Evolutionary conservation across 1,140 invertebrate genomes (phyloP).

Genomic region (Cotesia chilonis): DNA sequence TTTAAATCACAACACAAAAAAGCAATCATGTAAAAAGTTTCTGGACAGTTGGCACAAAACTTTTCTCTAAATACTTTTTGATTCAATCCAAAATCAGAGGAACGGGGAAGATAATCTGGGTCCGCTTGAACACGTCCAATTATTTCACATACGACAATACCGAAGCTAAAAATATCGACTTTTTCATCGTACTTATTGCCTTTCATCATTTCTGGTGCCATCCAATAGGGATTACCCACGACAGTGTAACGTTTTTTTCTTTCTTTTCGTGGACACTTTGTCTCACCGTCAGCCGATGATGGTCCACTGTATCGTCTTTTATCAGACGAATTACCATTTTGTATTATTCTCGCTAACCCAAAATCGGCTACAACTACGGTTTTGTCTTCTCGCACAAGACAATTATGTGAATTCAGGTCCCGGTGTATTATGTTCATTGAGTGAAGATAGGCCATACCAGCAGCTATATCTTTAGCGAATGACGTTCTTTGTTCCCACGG

Average conservation of each 20-base stretch:
- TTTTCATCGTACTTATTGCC: slow-evolving; percentile 96
- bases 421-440: slow-evolving; percentile 94
- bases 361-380: slow-evolving; percentile 95
- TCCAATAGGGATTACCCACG: slow-evolving; percentile 97
- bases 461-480: slow-evolving; percentile 90
- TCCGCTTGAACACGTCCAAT: slow-evolving; percentile 93
- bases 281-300: slow-evolving; percentile 49
- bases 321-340: slow-evolving; percentile 59
- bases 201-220: slow-evolving; percentile 98
- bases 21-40: slow-evolving; percentile 86
- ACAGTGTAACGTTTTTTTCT: slow-evolving; percentile 79
- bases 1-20: slow-evolving; percentile 89
- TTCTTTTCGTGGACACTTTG: slow-evolving; percentile 64
- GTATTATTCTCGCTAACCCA: slow-evolving; percentile 88
- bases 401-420: slow-evolving; percentile 96
- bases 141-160: slow-evolving; percentile 95
- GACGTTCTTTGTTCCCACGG: slow-evolving; percentile 85
- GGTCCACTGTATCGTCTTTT: slow-evolving; percentile 58
- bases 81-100: slow-evolving; percentile 90
- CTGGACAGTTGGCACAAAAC: slow-evolving; percentile 87
- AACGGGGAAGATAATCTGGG: slow-evolving; percentile 89
- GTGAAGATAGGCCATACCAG: slow-evolving; percentile 93
- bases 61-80: slow-evolving; percentile 86
- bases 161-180: slow-evolving; percentile 97
- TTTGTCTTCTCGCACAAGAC: slow-evolving; percentile 88